phyloP scores from a whole-genome alignment of 2,113 vertebrate species.

The Halichoeres trimaculatus region DNA sequence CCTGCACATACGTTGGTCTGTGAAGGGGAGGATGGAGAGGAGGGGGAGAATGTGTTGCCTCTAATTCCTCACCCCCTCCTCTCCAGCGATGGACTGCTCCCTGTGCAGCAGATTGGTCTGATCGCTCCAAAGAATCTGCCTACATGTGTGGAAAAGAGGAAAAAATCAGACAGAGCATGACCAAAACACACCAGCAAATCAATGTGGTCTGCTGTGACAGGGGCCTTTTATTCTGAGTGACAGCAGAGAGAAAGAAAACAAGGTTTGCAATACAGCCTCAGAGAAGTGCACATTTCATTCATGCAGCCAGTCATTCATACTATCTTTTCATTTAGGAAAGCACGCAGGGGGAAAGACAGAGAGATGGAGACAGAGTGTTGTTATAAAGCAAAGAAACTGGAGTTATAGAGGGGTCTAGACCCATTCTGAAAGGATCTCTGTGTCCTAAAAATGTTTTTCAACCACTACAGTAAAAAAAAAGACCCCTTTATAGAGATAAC shows the following conservation, averaged over 20 bases:
- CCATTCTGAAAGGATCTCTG: too few species aligned
- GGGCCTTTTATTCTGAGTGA: constrained; percentile 51
- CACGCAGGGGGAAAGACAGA: not conserved
- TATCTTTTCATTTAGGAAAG: constrained; percentile 15
- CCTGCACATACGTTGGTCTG: constrained; percentile 39
- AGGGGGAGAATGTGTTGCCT: constrained; percentile 30
- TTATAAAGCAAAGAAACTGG: too few species aligned
- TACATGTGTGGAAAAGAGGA: constrained; percentile 54
- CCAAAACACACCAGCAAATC: constrained; percentile 64
- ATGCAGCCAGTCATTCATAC: constrained; percentile 22
- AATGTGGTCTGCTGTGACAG: constrained; percentile 46
- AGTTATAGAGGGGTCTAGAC: too few species aligned
- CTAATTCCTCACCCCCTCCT: constrained; percentile 48
- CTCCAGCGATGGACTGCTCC: constrained; percentile 63
- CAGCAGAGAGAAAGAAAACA: constrained; percentile 14
- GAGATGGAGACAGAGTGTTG: not conserved
- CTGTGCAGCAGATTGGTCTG: constrained; percentile 79
- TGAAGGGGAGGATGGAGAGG: constrained; percentile 27
- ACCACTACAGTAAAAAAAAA: too few species aligned
- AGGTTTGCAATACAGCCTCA: constrained; percentile 14
- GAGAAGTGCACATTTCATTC: constrained; percentile 33
- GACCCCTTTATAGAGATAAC: too few species aligned
- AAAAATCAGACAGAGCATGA: constrained; percentile 43
- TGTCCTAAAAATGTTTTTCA: too few species aligned
- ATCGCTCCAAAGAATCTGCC: constrained; percentile 73